These are phyloP conservation scores for Mamestra brassicae DNA, from an alignment of 2,888 invertebrate species.

Conservation along the genomic window DNA sequence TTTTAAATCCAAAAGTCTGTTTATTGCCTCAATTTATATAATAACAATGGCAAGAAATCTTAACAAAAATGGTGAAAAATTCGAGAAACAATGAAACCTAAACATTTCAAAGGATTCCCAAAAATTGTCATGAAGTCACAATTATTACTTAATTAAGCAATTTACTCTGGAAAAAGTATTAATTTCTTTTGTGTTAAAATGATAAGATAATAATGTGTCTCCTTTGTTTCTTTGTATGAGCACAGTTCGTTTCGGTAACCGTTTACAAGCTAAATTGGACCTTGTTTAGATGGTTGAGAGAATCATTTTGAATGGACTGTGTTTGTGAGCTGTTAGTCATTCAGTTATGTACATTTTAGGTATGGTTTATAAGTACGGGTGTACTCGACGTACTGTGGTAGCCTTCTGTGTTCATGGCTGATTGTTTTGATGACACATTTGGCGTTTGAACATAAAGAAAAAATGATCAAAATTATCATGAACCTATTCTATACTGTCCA, in stretches of 20 bases:
- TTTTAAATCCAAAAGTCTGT: not conserved
- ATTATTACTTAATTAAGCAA: constrained; percentile 19
- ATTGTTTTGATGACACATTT: constrained; percentile 7
- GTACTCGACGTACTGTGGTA: constrained; percentile 13
- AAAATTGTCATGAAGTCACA: not conserved
- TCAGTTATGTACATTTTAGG: constrained; percentile 25
- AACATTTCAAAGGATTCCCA: not conserved
- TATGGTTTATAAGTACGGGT: constrained; percentile 26
- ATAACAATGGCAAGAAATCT: not conserved
- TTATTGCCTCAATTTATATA: not conserved
- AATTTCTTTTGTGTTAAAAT: constrained; percentile 37
- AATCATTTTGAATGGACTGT: constrained; percentile 41
- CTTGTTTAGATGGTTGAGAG: not conserved
- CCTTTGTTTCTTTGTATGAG: constrained; percentile 59
- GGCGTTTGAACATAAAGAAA: too few relatives aligned
- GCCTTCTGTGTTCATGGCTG: not conserved
- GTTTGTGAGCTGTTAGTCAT: constrained; percentile 45
- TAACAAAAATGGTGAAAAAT: not conserved
- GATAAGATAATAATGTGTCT: constrained; percentile 51
- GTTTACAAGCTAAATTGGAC: constrained; percentile 29
- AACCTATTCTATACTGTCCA: too few relatives aligned
- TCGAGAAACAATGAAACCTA: not conserved
- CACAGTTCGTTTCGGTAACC: constrained; percentile 24
- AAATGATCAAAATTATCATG: too few relatives aligned
- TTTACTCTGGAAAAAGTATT: constrained; percentile 25